A percentile compares a stretch with the other conserved stretches of the same genome.
Conservation (phyloP, 2,113 vertebrate species). For the Cryptomyrus ogoouensis region DNA sequence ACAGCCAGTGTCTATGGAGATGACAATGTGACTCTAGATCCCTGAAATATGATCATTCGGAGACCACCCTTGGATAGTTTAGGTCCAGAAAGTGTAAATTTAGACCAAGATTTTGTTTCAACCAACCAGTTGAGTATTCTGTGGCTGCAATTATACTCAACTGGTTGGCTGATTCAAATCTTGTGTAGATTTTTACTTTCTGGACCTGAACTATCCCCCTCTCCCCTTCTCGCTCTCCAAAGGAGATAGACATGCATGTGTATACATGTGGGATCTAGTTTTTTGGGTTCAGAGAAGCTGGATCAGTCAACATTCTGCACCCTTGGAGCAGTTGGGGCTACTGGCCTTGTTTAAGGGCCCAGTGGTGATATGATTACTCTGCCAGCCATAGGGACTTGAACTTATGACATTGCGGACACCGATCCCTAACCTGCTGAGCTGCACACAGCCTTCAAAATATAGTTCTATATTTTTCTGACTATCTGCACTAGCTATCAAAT, state of each 20-base stretch:
- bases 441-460: not conserved
- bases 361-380: not conserved
- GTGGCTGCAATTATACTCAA: not conserved
- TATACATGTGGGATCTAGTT: not conserved
- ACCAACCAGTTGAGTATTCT: not conserved
- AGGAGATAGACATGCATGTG: not conserved
- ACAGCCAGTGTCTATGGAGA: not conserved
- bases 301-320: not conserved
- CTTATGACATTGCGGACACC: not conserved
- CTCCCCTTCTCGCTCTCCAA: not conserved
- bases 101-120: not conserved
- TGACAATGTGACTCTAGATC: not conserved
- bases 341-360: not conserved
- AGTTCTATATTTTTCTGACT: not conserved
- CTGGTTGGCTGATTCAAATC: not conserved
- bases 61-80: not conserved
- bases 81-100: not conserved
- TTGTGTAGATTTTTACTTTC: not conserved
- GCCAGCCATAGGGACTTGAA: not conserved
- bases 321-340: not conserved
- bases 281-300: not conserved
- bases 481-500: not conserved
- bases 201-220: not conserved
- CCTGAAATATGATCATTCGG: not conserved
- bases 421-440: not conserved